These are phyloP conservation scores for Sceliomorpha sp. DNA, from an alignment of 2,888 invertebrate species.

Conservation along the genomic window DNA sequence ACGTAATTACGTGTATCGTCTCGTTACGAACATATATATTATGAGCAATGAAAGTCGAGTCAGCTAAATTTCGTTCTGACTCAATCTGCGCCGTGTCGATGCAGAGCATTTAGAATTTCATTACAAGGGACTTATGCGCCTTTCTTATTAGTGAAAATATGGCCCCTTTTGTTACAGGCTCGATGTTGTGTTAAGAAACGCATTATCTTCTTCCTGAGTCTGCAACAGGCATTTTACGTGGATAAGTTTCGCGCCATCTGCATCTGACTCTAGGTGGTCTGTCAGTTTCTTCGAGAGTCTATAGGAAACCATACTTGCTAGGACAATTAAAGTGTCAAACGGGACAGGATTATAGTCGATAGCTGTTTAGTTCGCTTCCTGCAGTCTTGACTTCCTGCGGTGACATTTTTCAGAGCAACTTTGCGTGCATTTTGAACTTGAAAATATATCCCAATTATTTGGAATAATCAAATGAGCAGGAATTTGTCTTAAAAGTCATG, in stretches of 20 bases:
- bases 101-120: slow-evolving; percentile 78
- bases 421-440: too few species aligned
- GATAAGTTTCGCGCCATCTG: slow-evolving; percentile 52
- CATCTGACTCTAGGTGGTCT: slow-evolving; percentile 43
- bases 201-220: slow-evolving; percentile 70
- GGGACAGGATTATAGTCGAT: slow-evolving; percentile 6
- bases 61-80: slow-evolving; percentile 62
- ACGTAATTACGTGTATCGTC: slow-evolving; percentile 62
- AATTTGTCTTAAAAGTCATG: too few species aligned
- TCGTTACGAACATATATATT: slow-evolving; percentile 76
- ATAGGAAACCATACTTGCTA: neutral
- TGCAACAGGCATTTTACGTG: slow-evolving; percentile 67
- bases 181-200: slow-evolving; percentile 67
- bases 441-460: too few species aligned
- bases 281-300: slow-evolving; percentile 12
- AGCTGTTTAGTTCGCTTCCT: too few species aligned
- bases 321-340: slow-evolving; percentile 18
- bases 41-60: slow-evolving; percentile 76
- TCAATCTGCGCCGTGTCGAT: slow-evolving; percentile 67
- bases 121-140: slow-evolving; percentile 61
- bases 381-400: too few species aligned
- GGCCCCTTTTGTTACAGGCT: slow-evolving; percentile 78
- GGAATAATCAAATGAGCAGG: too few species aligned
- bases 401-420: too few species aligned
- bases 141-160: slow-evolving; percentile 74